A percentile compares a stretch with the other conserved stretches of the same genome.
These are phyloP conservation scores for Cacoxenus indagator DNA, from an alignment of 2,888 invertebrate species.

Conservation along the genomic window DNA sequence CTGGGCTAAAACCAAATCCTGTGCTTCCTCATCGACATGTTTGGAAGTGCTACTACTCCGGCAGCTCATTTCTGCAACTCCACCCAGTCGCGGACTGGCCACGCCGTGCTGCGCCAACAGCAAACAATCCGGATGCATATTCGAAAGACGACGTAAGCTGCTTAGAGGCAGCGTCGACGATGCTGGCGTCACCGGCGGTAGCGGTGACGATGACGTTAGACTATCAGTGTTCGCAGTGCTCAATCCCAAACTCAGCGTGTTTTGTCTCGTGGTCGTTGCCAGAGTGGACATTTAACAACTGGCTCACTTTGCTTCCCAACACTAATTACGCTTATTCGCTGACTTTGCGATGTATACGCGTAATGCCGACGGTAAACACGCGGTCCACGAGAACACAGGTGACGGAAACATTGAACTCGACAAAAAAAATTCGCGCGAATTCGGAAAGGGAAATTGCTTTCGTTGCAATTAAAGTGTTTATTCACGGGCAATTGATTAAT, in stretches of 20 bases:
- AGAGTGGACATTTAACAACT: constrained; percentile 53
- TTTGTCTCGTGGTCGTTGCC: constrained; percentile 57
- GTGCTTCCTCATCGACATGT: not conserved
- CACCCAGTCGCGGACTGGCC: constrained; percentile 59
- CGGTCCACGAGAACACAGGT: not conserved
- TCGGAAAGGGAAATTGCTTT: too few species aligned
- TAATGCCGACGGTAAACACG: constrained; percentile 24
- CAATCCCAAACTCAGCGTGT: constrained; percentile 49
- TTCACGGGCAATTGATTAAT: not conserved
- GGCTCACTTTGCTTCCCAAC: not conserved
- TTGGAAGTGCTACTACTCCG: not conserved
- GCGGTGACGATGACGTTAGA: constrained; percentile 17
- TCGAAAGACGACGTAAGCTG: not conserved
- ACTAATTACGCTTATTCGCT: not conserved
- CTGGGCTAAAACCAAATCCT: not conserved
- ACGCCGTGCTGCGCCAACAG: constrained; percentile 64
- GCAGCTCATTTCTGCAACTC: not conserved
- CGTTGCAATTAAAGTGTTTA: constrained; percentile 30
- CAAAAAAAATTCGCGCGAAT: not conserved
- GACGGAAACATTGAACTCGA: not conserved
- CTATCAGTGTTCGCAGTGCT: constrained; percentile 17
- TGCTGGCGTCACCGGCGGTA: constrained; percentile 33
- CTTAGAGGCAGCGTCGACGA: not conserved
- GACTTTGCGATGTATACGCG: not conserved
- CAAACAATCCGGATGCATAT: constrained; percentile 69